Percentiles rank a stretch among this genome's conserved stretches.
phyloP scores from a whole-genome alignment of 1,140 invertebrate species.

The Rhynchophorus ferrugineus region DNA sequence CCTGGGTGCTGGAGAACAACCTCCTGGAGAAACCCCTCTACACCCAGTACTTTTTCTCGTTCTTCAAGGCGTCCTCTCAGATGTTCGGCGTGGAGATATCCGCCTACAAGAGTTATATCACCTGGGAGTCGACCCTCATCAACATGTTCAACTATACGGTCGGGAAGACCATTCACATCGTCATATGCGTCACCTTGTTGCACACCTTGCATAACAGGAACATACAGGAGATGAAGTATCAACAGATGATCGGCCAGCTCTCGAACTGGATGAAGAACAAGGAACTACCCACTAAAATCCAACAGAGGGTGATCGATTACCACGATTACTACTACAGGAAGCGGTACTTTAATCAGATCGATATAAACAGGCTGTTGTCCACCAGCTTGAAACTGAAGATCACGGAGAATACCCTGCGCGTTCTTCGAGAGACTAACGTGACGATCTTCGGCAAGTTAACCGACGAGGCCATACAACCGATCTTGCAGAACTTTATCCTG shows the following conservation, averaged over 20 bases:
- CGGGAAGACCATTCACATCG: constrained; percentile 1
- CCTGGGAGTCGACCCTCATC: constrained; percentile 1
- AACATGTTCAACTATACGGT: neutral
- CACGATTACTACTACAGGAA: constrained; percentile 28
- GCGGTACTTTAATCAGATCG: constrained; percentile 25
- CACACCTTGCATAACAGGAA: constrained; percentile 9
- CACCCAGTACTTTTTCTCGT: constrained; percentile 2
- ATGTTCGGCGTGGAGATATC: constrained; percentile 7
- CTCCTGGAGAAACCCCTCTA: neutral
- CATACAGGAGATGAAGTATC: constrained; percentile 26
- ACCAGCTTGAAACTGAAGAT: constrained; percentile 25
- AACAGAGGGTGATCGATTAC: constrained; percentile 22
- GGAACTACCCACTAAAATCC: constrained; percentile 21
- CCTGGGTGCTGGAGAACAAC: neutral
- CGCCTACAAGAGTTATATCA: neutral
- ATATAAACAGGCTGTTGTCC: constrained; percentile 26
- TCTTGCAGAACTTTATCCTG: constrained; percentile 22
- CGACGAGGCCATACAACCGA: constrained; percentile 18
- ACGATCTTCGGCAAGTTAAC: constrained; percentile 22
- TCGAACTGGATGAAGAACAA: constrained; percentile 27
- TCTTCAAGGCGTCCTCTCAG: constrained; percentile 12
- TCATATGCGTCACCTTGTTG: constrained; percentile 2
- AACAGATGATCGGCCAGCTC: constrained; percentile 27
- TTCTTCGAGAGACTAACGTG: constrained; percentile 30
- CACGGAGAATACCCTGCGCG: constrained; percentile 20